Evolutionary conservation across 1,140 invertebrate species (phyloP), one percentile per base, ranked within the genome.

Genomic region (Euura lappo): DNA sequence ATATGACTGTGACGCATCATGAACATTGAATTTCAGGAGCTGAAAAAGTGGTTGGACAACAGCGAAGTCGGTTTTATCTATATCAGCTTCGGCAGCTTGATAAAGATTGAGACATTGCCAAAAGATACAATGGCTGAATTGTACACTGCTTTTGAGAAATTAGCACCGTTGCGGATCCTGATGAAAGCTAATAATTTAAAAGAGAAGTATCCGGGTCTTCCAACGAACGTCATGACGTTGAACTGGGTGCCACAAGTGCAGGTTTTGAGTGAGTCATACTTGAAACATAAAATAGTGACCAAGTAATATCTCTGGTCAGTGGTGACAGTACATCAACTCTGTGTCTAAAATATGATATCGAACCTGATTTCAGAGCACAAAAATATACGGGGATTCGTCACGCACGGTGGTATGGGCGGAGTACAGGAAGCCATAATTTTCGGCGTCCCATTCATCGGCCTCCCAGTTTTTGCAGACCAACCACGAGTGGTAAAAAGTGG

Each of bases 71-170:
- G 93, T 0, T 90, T 93, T 2, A 89, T 95, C 46, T 92, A 92
- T 72, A 92, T 94, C 76, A 93, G 91, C 74, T 90, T 94, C 77
- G 94, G 94, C 13, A 92, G 93, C 4, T 90, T 92, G 82, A 84
- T 93, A 43, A 90, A 89, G 71, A 89, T 90, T 71, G 89, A 91
- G 43, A 88, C 89, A 0, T 87, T 95, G 77, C 88, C 92, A 0
- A 79, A 88, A 5, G 86, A 90, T 3, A 89, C 90, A 74, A 75
- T 91, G 0, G 79, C 91, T 78, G 89, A 85, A 6, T 89, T 95
- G 69, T 79, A 93, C 7, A 87, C 87, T 13, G 90, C 89, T 2
- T 92, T 94, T 74, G 80, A 88, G 3, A 83, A 84, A 10, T 77
- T 93, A 0, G 78, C 80, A 0, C 83, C 82, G 0, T 70, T 81